These are phyloP conservation scores for Drosophila sp. DNA, from an alignment of 1,140 invertebrate species.

Conservation along the genomic window DNA sequence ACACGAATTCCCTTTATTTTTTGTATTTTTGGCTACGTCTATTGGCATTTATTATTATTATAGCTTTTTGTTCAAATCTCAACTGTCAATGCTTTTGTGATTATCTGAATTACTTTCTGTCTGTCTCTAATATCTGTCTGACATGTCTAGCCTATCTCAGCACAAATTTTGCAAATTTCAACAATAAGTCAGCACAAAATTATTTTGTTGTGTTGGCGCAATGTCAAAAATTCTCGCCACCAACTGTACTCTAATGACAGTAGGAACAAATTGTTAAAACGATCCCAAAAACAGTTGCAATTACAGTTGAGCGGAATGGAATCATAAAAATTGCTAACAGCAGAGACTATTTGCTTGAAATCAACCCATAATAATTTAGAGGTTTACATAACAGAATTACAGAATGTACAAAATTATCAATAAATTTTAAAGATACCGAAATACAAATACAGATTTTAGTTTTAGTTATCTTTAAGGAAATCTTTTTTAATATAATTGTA, in stretches of 20 bases:
- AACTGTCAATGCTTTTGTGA: constrained; percentile 62
- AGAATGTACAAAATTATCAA: no score
- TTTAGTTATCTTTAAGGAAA: no score
- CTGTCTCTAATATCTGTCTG: constrained; percentile 32
- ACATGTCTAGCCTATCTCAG: constrained; percentile 68
- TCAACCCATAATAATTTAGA: no score
- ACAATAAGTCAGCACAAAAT: constrained; percentile 81
- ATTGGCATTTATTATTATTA: constrained; percentile 49
- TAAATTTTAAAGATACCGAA: no score
- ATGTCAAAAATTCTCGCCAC: constrained; percentile 19
- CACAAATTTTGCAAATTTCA: constrained; percentile 79
- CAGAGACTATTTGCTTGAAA: no score
- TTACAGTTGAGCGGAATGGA: no score
- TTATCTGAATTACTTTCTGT: constrained; percentile 54
- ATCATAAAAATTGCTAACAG: no score
- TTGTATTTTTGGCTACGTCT: constrained; percentile 56
- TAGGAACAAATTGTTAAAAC: constrained; percentile 1
- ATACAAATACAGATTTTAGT: no score
- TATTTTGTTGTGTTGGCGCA: constrained; percentile 58
- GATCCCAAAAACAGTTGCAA: background rate
- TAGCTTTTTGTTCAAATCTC: constrained; percentile 46
- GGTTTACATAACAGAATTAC: no score
- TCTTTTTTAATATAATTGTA: no score
- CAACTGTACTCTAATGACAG: constrained; percentile 7
- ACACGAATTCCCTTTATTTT: constrained; percentile 6